A percentile compares a stretch with the other conserved stretches of the same genome.
These are phyloP conservation scores for Apantesis nais DNA, from an alignment of 2,888 invertebrate genomes.

Conservation along the genomic window DNA sequence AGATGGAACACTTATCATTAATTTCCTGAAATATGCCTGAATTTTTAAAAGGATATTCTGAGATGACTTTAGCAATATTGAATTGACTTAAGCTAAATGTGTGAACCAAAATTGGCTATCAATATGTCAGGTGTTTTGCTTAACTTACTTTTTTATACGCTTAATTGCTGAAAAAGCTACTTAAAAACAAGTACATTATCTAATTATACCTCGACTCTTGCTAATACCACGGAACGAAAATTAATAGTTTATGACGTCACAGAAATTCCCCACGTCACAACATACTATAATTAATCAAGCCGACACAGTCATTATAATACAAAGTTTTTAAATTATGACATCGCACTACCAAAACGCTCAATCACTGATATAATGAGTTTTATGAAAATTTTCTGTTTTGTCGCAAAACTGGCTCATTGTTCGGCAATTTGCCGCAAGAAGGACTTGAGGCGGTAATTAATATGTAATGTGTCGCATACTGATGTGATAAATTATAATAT, in stretches of 20 bases:
- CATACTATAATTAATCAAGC: slow-evolving; percentile 24
- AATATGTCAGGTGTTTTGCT: too few relatives aligned
- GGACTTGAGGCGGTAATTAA: slow-evolving; percentile 27
- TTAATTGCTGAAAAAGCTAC: too few relatives aligned
- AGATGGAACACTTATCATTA: too few relatives aligned
- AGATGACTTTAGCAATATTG: too few relatives aligned
- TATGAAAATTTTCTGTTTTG: slow-evolving; percentile 29
- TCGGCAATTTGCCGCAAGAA: slow-evolving; percentile 25
- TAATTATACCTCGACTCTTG: not conserved
- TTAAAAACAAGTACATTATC: not conserved
- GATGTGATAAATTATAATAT: slow-evolving; percentile 28
- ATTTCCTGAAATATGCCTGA: too few relatives aligned
- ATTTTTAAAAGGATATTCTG: too few relatives aligned
- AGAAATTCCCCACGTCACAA: slow-evolving; percentile 5
- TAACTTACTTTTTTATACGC: too few relatives aligned
- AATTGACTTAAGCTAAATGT: too few relatives aligned
- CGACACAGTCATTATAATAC: slow-evolving; percentile 23
- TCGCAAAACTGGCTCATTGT: slow-evolving; percentile 23
- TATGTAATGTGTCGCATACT: slow-evolving; percentile 25
- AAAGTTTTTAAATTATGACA: slow-evolving; percentile 27
- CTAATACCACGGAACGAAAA: not conserved
- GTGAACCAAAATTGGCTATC: too few relatives aligned
- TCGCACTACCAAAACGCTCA: slow-evolving; percentile 19
- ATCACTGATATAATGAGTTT: slow-evolving; percentile 29
- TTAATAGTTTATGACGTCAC: not conserved